Evolutionary conservation across 2,888 invertebrate species (phyloP).

Genomic region (Chelonus formosanus): DNA sequence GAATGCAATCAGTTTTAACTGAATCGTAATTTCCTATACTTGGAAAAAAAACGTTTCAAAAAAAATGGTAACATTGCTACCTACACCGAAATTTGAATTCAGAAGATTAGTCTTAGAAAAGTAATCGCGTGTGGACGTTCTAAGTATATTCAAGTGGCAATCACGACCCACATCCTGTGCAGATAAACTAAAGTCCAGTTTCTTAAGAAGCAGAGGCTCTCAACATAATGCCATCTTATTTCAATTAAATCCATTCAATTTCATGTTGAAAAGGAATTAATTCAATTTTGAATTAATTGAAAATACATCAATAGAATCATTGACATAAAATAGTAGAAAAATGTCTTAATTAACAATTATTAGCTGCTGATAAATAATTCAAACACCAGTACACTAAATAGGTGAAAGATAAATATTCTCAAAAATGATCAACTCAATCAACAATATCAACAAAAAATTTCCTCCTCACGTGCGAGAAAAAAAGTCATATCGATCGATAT

Average conservation of each 20-base stretch:
- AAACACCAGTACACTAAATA: too few relatives aligned
- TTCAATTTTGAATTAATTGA: too few relatives aligned
- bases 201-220: slow-evolving; percentile 56
- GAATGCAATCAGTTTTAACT: slow-evolving; percentile 20
- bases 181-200: slow-evolving; percentile 59
- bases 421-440: too few relatives aligned
- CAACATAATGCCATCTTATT: slow-evolving; percentile 59
- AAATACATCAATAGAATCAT: too few relatives aligned
- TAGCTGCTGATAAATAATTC: too few relatives aligned
- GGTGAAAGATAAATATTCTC: too few relatives aligned
- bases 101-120: slow-evolving; percentile 15
- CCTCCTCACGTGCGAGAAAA: too few relatives aligned
- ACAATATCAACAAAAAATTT: too few relatives aligned
- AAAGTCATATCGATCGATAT: background rate
- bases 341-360: too few relatives aligned
- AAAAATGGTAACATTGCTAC: slow-evolving; percentile 1
- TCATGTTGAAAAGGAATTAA: background rate
- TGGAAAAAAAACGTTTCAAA: background rate
- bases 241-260: background rate
- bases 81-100: slow-evolving; percentile 3
- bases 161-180: slow-evolving; percentile 62
- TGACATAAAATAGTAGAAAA: too few relatives aligned
- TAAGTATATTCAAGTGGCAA: slow-evolving; percentile 57
- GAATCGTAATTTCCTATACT: background rate
- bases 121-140: slow-evolving; percentile 23